Evolutionary conservation across 2,113 vertebrate genomes (phyloP).

Genomic region (Corynorhinus townsendii): DNA sequence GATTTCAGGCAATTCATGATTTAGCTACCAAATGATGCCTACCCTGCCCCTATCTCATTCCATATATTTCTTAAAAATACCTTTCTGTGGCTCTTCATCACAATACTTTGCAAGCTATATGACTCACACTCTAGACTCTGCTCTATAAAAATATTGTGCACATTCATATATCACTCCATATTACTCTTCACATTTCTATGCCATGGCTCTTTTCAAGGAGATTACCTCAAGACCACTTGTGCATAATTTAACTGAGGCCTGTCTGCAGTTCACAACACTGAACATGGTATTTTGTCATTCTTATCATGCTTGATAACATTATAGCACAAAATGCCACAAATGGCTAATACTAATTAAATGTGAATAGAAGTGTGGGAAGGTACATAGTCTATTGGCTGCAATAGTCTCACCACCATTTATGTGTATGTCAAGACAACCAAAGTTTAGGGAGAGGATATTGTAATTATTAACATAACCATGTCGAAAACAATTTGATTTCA

Average conservation of each 20-base stretch:
- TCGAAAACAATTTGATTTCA: neutral
- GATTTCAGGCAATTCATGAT: neutral
- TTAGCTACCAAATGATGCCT: neutral
- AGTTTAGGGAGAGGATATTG: neutral
- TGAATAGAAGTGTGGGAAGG: neutral
- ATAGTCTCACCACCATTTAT: neutral
- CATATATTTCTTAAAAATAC: neutral
- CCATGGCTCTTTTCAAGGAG: neutral
- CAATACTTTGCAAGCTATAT: neutral
- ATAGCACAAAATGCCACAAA: neutral
- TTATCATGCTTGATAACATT: neutral
- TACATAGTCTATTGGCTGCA: neutral
- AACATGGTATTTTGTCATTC: neutral
- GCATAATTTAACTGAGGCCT: neutral
- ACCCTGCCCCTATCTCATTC: neutral
- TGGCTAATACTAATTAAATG: neutral
- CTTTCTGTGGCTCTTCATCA: neutral
- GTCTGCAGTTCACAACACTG: neutral
- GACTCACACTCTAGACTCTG: neutral
- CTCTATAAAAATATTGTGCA: neutral
- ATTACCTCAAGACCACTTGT: neutral
- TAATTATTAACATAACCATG: neutral
- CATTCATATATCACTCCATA: neutral
- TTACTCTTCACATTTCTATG: neutral
- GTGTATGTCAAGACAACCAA: neutral